phyloP scores from a whole-genome alignment of 2,888 invertebrate genomes.

The Phengaris alcon region DNA sequence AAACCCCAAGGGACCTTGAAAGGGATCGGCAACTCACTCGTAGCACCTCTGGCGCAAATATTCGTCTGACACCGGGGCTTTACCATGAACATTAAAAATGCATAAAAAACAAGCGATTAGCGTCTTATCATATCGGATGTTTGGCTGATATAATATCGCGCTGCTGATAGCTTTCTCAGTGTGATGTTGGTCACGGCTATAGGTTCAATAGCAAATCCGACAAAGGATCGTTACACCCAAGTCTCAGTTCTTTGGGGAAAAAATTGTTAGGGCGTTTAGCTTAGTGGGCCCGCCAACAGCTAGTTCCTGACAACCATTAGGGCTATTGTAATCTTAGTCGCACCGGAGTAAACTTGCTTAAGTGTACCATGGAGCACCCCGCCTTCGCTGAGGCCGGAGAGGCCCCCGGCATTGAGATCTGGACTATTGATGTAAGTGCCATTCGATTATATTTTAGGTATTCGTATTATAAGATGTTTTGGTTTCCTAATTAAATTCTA shows the following conservation, averaged over 20 bases:
- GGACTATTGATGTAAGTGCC: constrained; percentile 87
- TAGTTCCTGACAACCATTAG: no score
- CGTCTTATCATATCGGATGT: neutral
- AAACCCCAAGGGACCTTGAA: no score
- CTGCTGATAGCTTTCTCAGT: neutral
- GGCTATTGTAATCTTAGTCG: no score
- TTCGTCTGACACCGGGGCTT: neutral
- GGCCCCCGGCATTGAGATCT: constrained; percentile 84
- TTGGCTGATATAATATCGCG: neutral
- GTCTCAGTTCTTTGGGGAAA: no score
- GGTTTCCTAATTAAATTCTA: no score
- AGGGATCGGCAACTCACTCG: no score
- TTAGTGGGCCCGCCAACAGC: no score
- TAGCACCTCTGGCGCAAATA: no score
- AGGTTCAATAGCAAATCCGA: neutral
- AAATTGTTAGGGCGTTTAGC: no score
- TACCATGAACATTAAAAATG: neutral
- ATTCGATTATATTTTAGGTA: no score
- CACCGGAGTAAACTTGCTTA: no score
- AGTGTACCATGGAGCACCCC: constrained; percentile 73
- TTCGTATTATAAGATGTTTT: neutral
- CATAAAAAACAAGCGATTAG: neutral
- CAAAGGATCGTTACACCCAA: neutral
- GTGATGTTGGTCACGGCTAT: neutral
- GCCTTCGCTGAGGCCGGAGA: constrained; percentile 86